phyloP scores from a whole-genome alignment of 2,113 vertebrate species.

The Erythrocercus mccallii region DNA sequence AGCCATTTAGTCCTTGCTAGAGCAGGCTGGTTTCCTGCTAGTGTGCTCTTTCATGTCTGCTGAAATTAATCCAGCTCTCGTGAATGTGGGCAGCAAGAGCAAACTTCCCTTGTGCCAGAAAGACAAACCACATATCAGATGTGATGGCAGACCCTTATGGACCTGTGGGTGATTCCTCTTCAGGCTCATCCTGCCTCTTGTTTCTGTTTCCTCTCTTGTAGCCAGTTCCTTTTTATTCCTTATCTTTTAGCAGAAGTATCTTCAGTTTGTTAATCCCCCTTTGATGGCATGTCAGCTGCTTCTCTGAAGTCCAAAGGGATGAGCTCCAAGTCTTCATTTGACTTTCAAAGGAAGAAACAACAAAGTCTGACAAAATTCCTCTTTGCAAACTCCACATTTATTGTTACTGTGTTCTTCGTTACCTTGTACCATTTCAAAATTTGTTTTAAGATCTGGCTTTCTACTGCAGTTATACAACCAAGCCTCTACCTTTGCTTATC shows the following conservation, averaged over 20 bases:
- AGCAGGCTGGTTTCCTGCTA: background rate
- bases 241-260: background rate
- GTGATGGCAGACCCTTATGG: background rate
- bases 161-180: background rate
- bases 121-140: background rate
- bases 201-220: background rate
- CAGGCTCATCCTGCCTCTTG: background rate
- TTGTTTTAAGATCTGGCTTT: background rate
- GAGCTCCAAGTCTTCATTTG: background rate
- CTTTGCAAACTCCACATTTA: background rate
- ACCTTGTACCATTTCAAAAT: background rate
- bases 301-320: constrained; percentile 20
- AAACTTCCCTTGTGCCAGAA: background rate
- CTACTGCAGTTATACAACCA: background rate
- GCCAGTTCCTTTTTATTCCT: background rate
- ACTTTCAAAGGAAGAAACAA: constrained; percentile 16
- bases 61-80: background rate
- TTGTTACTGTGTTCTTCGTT: background rate
- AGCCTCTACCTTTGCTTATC: background rate
- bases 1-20: background rate
- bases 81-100: background rate
- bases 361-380: background rate
- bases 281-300: background rate
- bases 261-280: background rate
- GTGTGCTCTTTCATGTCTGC: background rate